Percentiles rank a stretch among this genome's conserved stretches.
phyloP scores from a whole-genome alignment of 2,113 vertebrate genomes.

The Gavialis gangeticus region DNA sequence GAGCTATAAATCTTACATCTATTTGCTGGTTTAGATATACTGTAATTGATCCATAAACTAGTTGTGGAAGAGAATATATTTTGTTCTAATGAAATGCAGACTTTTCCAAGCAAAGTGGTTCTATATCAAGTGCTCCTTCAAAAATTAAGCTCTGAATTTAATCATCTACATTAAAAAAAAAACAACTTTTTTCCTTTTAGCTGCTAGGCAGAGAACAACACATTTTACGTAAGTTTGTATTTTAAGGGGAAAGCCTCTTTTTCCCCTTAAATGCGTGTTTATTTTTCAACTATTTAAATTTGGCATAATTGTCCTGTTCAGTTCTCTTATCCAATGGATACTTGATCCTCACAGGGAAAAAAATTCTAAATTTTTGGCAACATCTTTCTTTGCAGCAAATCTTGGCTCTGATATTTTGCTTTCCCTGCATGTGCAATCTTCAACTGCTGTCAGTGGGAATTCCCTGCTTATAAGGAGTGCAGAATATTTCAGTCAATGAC shows the following conservation, averaged over 20 bases:
- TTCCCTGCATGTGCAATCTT: neutral
- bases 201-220: neutral
- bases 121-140: neutral
- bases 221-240: neutral
- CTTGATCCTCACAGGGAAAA: constrained; percentile 26
- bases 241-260: neutral
- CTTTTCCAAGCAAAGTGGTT: constrained; percentile 18
- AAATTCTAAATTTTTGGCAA: neutral
- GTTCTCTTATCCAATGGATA: neutral
- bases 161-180: neutral
- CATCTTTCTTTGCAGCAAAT: neutral
- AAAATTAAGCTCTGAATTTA: constrained; percentile 50
- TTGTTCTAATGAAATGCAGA: constrained; percentile 44
- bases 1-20: constrained; percentile 25
- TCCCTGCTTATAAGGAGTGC: neutral
- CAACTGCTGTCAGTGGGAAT: neutral
- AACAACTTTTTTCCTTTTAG: neutral
- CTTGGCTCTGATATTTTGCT: neutral
- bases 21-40: constrained; percentile 16
- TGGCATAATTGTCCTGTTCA: constrained; percentile 24
- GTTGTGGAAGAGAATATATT: neutral
- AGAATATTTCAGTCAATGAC: neutral
- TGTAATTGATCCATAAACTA: constrained; percentile 31
- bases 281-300: neutral
- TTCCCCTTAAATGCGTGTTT: neutral